Percentiles rank a stretch among this genome's conserved stretches.
These are phyloP conservation scores for Notiomystis cincta DNA, from an alignment of 2,113 vertebrate species.

Conservation along the genomic window DNA sequence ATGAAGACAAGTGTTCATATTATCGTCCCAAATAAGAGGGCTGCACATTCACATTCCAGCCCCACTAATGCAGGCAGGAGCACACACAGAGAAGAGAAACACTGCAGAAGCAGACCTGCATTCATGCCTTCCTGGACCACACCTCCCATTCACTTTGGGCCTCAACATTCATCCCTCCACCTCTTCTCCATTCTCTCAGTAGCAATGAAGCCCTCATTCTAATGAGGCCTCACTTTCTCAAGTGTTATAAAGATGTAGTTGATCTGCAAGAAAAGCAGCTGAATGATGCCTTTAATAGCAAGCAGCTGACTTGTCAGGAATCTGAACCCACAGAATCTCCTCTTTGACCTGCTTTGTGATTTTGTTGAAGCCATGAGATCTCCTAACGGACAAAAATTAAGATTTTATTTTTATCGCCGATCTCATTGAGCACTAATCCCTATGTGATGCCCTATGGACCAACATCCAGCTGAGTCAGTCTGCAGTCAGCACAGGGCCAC, in stretches of 20 bases:
- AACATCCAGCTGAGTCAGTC: not conserved
- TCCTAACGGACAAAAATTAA: not conserved
- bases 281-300: not conserved
- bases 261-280: not conserved
- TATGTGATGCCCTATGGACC: not conserved
- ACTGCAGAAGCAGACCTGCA: not conserved
- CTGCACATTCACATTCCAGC: not conserved
- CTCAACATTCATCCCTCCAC: not conserved
- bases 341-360: not conserved
- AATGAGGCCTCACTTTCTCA: not conserved
- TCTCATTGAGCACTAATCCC: not conserved
- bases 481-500: not conserved
- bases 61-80: not conserved
- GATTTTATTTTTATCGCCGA: not conserved
- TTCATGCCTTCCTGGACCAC: not conserved
- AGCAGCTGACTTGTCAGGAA: constrained; percentile 16
- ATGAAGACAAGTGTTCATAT: not conserved
- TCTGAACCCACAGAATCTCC: not conserved
- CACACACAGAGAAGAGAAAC: not conserved
- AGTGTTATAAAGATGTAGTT: constrained; percentile 7
- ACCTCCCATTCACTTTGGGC: not conserved
- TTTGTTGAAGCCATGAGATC: not conserved
- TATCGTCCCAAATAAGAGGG: not conserved
- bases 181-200: not conserved
- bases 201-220: not conserved